Conservation (phyloP, 2,113 vertebrate genomes). For the Nerophis ophidion region DNA sequence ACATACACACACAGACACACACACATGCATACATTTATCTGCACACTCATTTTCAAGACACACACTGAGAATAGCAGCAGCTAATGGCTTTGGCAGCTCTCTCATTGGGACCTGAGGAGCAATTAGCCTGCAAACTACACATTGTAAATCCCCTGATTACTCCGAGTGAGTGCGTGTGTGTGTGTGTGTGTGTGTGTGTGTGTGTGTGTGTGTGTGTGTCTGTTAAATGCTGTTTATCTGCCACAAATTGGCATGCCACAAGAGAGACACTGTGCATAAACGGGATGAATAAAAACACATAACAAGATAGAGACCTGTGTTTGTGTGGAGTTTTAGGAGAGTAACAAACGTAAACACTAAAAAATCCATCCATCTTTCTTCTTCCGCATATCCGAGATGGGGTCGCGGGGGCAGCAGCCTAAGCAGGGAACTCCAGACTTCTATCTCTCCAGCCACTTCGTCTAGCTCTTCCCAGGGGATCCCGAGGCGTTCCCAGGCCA, state of each 20-base stretch:
- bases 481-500: no score
- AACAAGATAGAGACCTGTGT: conserved; percentile 12
- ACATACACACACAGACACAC: conserved; percentile 19
- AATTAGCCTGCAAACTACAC: conserved; percentile 97
- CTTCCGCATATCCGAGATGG: no score
- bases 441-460: no score
- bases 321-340: no score
- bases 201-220: conserved; percentile 50
- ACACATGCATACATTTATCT: conserved; percentile 29
- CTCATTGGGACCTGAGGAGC: conserved; percentile 90
- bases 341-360: no score
- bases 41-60: conserved; percentile 50
- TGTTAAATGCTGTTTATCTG: conserved; percentile 97
- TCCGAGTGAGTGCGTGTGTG: conserved; percentile 66
- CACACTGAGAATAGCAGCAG: conserved; percentile 78
- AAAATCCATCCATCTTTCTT: no score
- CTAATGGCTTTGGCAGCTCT: conserved; percentile 93
- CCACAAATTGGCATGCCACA: conserved; percentile 84
- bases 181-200: conserved; percentile 51
- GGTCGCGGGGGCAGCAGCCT: no score
- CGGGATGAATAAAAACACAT: conserved; percentile 68
- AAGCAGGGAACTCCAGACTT: no score
- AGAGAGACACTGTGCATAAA: conserved; percentile 76
- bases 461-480: no score
- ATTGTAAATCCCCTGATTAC: conserved; percentile 98